Evolutionary conservation across 2,888 invertebrate species (phyloP), one percentile per base, ranked within the genome.

Genomic region (Urechis unicinctus): DNA sequence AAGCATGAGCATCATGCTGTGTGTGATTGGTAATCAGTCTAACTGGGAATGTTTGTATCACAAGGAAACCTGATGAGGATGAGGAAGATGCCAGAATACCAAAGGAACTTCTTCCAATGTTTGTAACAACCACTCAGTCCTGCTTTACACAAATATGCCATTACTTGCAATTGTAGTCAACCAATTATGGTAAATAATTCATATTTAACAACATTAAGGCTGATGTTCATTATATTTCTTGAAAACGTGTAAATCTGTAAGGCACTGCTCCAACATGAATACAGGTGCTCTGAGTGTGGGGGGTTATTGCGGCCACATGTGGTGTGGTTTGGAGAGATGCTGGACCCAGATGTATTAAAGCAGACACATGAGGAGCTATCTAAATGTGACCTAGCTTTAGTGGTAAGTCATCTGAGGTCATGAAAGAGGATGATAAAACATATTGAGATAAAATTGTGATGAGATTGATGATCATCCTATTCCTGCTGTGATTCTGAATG

Each of bases 241-340:
- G n/a, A n/a, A n/a, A n/a, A n/a, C n/a, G n/a, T n/a, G n/a, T n/a
- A n/a, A n/a, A n/a, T n/a, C n/a, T n/a, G n/a, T n/a, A n/a, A n/a
- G n/a, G n/a, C n/a, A n/a, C n/a, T n/a, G n/a, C n/a, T n/a, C n/a
- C n/a, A n/a, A n/a, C n/a, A n/a, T n/a, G n/a, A n/a, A n/a, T n/a
- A n/a, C 52, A 72, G 71, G 64, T 91, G 91, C 73, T 81, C 80
- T 61, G 69, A 65, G 9, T 91, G 91, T 72, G 79, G 80, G 24
- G 86, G 86, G 1, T 76, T 92, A 43, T 74, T 89, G 13, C 80
- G 91, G 53, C 91, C 91, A 1, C 84, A 88, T 69, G 88, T 92
- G 60, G 86, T 91, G 6, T 92, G 91, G 91, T 92, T 91, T 80
- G 90, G 90, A 2, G 91, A 92, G 80, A 82, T 79, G 63, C 80